Percentiles rank a stretch among this genome's conserved stretches.
These are phyloP conservation scores for Probaryconus sp. DNA, from an alignment of 1,140 invertebrate species.

Conservation along the genomic window DNA sequence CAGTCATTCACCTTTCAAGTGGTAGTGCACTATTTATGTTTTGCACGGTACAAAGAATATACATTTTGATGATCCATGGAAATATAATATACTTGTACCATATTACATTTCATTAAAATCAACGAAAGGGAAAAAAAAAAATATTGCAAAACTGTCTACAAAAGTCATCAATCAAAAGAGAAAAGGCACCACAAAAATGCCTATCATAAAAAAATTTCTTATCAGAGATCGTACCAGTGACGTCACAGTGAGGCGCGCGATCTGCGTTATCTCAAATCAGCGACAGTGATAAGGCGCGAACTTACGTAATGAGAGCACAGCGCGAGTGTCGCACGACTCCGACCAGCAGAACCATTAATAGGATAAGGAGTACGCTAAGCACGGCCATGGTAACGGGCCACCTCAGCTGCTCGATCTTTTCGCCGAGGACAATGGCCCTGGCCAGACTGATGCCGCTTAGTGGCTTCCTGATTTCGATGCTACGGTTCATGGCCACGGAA, in stretches of 20 bases:
- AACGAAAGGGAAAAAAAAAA: too few relatives aligned
- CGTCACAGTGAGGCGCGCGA: too few relatives aligned
- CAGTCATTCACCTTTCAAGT: conserved; percentile 34
- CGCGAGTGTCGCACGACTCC: conserved; percentile 90
- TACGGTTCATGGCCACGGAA: conserved; percentile 83
- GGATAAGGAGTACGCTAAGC: conserved; percentile 85
- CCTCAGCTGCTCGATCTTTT: conserved; percentile 82
- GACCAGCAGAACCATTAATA: conserved; percentile 89
- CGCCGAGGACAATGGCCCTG: conserved; percentile 74
- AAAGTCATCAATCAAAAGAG: too few relatives aligned
- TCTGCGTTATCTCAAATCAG: conserved; percentile 25
- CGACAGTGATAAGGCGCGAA: conserved; percentile 50
- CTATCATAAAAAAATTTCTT: too few relatives aligned
- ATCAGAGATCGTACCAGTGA: too few relatives aligned
- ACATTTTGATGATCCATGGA: too few relatives aligned
- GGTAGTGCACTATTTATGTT: conserved; percentile 46
- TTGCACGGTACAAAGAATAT: too few relatives aligned
- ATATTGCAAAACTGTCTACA: too few relatives aligned
- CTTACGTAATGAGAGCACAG: conserved; percentile 89
- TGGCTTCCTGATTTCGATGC: conserved; percentile 85
- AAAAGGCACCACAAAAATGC: too few relatives aligned
- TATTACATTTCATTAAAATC: too few relatives aligned
- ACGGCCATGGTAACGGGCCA: conserved; percentile 90
- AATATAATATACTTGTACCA: too few relatives aligned
- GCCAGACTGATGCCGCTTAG: conserved; percentile 83